phyloP scores from a whole-genome alignment of 2,113 vertebrate species.

The Serinus canaria region DNA sequence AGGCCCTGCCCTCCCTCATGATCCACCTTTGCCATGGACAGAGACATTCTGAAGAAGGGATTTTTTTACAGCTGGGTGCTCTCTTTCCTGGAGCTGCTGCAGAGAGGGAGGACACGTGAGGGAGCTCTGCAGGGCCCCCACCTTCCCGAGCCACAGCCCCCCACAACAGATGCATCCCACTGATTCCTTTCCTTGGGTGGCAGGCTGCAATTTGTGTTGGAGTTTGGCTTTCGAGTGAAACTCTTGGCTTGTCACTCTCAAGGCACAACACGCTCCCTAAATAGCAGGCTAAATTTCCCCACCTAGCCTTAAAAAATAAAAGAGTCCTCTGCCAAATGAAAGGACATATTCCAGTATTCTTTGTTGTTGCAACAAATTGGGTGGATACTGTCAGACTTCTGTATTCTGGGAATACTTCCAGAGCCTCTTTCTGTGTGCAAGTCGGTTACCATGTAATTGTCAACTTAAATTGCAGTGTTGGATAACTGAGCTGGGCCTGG shows the following conservation, averaged over 20 bases:
- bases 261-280: constrained; percentile 49
- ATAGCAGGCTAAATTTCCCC: constrained; percentile 58
- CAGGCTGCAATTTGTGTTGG: constrained; percentile 27
- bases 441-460: constrained; percentile 52
- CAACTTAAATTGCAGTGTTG: constrained; percentile 56
- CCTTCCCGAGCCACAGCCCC: background rate
- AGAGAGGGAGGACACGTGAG: background rate
- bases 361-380: constrained; percentile 66
- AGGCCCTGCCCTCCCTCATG: accelerated
- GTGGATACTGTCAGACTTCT: constrained; percentile 66
- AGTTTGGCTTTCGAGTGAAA: constrained; percentile 42
- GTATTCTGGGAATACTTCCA: constrained; percentile 62
- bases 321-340: constrained; percentile 35
- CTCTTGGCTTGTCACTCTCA: constrained; percentile 55
- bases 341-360: constrained; percentile 58
- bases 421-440: constrained; percentile 44
- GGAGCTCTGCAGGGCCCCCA: background rate
- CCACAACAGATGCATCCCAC: background rate
- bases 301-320: constrained; percentile 40
- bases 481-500: constrained; percentile 6
- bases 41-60: no score
- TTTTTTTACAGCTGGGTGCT: background rate
- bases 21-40: accelerated
- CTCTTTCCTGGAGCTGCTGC: background rate
- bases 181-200: background rate